Base-by-base conservation (phyloP, 2,113 vertebrate genomes). In the Aptenodytes patagonicus region DNA sequence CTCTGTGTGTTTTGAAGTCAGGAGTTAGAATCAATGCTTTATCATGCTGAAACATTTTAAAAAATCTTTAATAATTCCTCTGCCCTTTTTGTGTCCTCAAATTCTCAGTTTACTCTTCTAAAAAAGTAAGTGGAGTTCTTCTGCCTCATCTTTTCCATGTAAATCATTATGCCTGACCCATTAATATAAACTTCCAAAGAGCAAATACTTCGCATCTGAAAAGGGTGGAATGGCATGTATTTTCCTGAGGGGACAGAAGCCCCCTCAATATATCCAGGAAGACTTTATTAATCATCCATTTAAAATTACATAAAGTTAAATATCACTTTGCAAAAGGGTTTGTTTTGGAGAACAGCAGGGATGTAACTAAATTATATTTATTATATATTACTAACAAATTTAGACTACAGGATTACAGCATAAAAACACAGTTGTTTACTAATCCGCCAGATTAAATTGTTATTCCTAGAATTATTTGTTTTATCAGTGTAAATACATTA, bases 151-250 rank as follows among this genome's bases (percentile, higher is more conserved):
- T 87, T 71, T 94, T 95, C 94, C 75, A 34, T 70, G 40, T 58
- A 54, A 95, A 88, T 88, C 92, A 21, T 73, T 75, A 51, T 66
- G 51, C 55, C 71, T 90, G 86, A 83, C 76, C 91, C 78, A 76
- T 83, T 88, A 87, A 90, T 76, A 62, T n/a, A 82, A 79, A 79
- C 61, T 96, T 96, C 77, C 89, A 80, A 91, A 80, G 76, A 90
- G 62, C 57, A 90, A 90, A 76, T 87, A 72, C 31, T 95, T 94
- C 55, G 36, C 47, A 54, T 82, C 71, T 93, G 90, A 85, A 90
- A 89, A 91, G 60, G 38, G 75, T 2, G 0, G 65, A 92, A 83
- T 83, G 42, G 58, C 66, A 65, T 55, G 21, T 29, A 34, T 79
- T 91, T 95, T 95, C 55, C 86, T 76, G 55, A 86, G 49, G 61